Percentiles rank a stretch among this genome's conserved stretches.
Evolutionary conservation across 2,888 invertebrate species (phyloP).

Genomic region (Amphipoea oculea): DNA sequence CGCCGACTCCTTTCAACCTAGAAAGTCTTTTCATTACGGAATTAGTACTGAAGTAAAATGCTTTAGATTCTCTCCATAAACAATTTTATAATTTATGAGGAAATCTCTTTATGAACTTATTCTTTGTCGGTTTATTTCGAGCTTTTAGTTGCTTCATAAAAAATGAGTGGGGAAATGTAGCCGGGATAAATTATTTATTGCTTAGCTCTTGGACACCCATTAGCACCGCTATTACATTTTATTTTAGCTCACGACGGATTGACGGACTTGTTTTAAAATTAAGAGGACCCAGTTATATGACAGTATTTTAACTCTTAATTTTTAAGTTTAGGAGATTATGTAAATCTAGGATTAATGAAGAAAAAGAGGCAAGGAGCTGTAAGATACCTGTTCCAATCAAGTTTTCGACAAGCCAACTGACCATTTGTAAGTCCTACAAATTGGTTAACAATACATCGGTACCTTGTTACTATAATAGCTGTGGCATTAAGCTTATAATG

Average conservation of each 20-base stretch:
- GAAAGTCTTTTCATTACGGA: constrained; percentile 37
- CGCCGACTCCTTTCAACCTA: constrained; percentile 4
- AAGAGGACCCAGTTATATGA: constrained; percentile 17
- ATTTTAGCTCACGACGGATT: constrained; percentile 70
- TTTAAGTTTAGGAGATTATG: not conserved
- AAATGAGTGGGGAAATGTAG: constrained; percentile 74
- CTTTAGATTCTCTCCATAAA: constrained; percentile 39
- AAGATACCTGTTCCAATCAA: not conserved
- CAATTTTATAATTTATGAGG: constrained; percentile 53
- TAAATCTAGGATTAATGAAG: not conserved
- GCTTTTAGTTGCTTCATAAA: constrained; percentile 78
- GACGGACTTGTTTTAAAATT: constrained; percentile 50
- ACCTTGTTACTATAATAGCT: not conserved
- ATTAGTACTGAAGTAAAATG: constrained; percentile 49
- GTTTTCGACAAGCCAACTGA: not conserved
- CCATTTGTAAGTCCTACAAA: not conserved
- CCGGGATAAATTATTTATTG: constrained; percentile 79
- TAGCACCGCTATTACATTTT: constrained; percentile 77
- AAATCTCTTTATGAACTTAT: constrained; percentile 56
- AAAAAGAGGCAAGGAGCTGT: not conserved
- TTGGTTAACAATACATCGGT: not conserved
- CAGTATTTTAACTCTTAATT: not conserved
- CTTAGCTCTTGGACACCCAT: constrained; percentile 76
- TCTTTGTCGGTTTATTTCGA: constrained; percentile 61
- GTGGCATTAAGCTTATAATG: not conserved